These are phyloP conservation scores for Petrocephalus microphthalmus DNA, from an alignment of 2,113 vertebrate species.

Conservation along the genomic window DNA sequence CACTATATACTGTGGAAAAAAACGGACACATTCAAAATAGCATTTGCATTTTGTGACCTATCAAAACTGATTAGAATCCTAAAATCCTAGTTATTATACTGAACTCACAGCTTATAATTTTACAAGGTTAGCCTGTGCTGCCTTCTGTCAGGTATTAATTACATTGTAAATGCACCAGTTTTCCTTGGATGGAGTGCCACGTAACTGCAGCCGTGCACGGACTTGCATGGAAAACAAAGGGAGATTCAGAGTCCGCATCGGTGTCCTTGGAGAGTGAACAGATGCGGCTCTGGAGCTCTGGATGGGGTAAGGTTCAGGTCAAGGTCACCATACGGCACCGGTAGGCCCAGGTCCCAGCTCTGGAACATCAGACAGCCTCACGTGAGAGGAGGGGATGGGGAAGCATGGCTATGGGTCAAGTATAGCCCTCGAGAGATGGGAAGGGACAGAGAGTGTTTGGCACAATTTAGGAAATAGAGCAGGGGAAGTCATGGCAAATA, in stretches of 20 bases:
- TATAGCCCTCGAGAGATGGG: background rate
- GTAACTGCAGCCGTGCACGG: background rate
- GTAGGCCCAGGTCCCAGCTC: conserved; percentile 71
- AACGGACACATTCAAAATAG: background rate
- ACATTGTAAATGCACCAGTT: background rate
- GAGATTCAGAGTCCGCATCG: background rate
- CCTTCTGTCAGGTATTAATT: background rate
- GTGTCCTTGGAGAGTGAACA: conserved; percentile 55
- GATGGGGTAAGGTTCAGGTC: conserved; percentile 67
- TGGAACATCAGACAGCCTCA: conserved; percentile 57
- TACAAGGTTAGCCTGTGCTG: background rate
- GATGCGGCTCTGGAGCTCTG: conserved; percentile 66
- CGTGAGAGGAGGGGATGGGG: conserved; percentile 48
- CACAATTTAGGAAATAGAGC: conserved; percentile 32
- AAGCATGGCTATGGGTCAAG: conserved; percentile 27
- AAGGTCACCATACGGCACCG: conserved; percentile 77
- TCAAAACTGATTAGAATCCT: background rate
- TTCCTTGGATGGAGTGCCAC: background rate
- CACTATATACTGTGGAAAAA: background rate
- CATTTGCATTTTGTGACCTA: background rate
- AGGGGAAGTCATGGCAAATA: background rate
- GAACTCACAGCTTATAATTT: background rate
- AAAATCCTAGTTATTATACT: background rate
- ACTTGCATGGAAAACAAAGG: background rate
- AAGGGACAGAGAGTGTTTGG: conserved; percentile 61